These are phyloP conservation scores for Macrobrachium rosenbergii DNA, from an alignment of 1,140 invertebrate genomes.

Conservation along the genomic window DNA sequence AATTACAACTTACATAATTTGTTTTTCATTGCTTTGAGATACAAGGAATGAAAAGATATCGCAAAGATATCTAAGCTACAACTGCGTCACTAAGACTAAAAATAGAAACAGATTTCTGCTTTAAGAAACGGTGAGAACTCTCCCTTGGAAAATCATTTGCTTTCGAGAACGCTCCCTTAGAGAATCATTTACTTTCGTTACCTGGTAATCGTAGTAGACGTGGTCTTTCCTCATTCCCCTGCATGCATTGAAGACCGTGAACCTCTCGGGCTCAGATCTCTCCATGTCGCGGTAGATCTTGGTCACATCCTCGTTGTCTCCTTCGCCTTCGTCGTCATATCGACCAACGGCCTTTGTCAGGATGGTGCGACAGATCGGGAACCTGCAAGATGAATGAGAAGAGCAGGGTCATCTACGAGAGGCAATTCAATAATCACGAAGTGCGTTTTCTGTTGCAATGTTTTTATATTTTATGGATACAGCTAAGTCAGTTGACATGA, in stretches of 20 bases:
- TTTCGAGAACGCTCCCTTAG: neutral
- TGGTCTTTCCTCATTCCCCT: constrained; percentile 74
- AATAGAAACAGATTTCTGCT: too few relatives aligned
- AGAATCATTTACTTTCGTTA: neutral
- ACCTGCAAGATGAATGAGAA: constrained; percentile 14
- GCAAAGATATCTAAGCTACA: too few relatives aligned
- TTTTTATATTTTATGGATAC: neutral
- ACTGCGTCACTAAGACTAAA: too few relatives aligned
- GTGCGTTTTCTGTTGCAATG: neutral
- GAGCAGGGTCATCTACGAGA: neutral
- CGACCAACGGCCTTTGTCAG: constrained; percentile 59
- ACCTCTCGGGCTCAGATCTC: constrained; percentile 75
- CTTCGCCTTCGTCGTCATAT: constrained; percentile 59
- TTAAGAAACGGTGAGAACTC: neutral
- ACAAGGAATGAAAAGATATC: too few relatives aligned
- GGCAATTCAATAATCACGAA: neutral
- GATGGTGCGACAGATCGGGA: constrained; percentile 46
- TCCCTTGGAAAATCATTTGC: neutral
- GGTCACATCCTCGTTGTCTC: constrained; percentile 56
- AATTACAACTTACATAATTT: too few relatives aligned
- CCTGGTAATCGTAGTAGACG: constrained; percentile 67
- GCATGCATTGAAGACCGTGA: constrained; percentile 79
- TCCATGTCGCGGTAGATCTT: constrained; percentile 55
- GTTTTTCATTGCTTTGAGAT: too few relatives aligned
- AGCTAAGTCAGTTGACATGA: too few relatives aligned